Percentiles rank a stretch among this genome's conserved stretches.
Evolutionary conservation across 2,113 vertebrate genomes (phyloP).

Genomic region (Labeo rohita): DNA sequence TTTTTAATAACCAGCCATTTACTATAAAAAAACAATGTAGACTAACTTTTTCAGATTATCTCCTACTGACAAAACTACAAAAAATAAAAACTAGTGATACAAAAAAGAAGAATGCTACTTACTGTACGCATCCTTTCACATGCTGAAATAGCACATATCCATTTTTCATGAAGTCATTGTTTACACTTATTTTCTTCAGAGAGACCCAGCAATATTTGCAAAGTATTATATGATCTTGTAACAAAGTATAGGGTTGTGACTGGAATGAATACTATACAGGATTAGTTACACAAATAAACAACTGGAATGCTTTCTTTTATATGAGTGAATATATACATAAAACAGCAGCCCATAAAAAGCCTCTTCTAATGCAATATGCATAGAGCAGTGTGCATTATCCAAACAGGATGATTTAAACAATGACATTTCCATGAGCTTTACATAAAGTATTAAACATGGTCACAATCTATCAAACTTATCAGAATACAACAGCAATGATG

Average conservation of each 20-base stretch:
- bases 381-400: not conserved
- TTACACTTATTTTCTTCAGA: not conserved
- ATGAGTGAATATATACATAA: not conserved
- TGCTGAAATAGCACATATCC: not conserved
- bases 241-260: not conserved
- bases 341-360: conserved; percentile 4
- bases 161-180: not conserved
- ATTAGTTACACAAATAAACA: not conserved
- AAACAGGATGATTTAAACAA: not conserved
- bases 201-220: not conserved
- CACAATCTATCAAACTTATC: not conserved
- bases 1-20: not conserved
- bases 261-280: not conserved
- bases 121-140: not conserved
- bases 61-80: not conserved
- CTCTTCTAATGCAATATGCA: not conserved
- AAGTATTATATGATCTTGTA: not conserved
- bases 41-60: not conserved
- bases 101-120: not conserved
- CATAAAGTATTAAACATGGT: not conserved
- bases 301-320: not conserved
- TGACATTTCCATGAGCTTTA: not conserved
- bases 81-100: not conserved
- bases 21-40: not conserved
- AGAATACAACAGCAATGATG: not conserved